Evolutionary conservation across 1,140 invertebrate genomes (phyloP), one percentile per base, ranked within the genome.

Genomic region (Drosophila guanche): DNA sequence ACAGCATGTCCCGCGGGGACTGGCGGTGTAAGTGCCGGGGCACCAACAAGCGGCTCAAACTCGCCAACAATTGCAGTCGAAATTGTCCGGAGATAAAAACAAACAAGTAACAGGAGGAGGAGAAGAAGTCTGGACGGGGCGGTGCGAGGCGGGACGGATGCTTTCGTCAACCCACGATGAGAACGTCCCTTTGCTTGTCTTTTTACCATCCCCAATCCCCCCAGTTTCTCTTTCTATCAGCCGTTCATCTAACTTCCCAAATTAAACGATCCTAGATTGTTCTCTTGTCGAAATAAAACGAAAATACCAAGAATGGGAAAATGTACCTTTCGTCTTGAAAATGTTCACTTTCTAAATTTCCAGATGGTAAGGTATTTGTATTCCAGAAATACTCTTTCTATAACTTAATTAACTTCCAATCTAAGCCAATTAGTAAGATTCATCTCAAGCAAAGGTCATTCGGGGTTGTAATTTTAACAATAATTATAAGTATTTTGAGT

Each of bases 61-160:
- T 74, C 60, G 54, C n/a, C 42, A 66, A 76, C 78, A 72, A 85
- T 76, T 80, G 72, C 59, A 68, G 62, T 56, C 55, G 57, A 73
- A 84, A 79, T 70, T 72, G 71, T 76, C 47, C 50, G 71, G 23
- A 84, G 74, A 78, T 67, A 83, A 65, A 73, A 74, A 52, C 46
- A 37, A 47, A 37, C 33, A 54, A 29, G 41, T 27, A 45, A 62
- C n/a, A 37, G 16, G 7, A 33, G 5, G 8, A 12, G 10, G 33
- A 12, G 10, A 1, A 12, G 10, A 1, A 4, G 33, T 10, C 33
- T 37, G 2, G 7, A 33, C 29, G 7, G 33, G 33, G 3, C 33
- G 33, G 33, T 20, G 22, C 27, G 22, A 25, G 22, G 43, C 29
- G 42, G 46, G 48, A 46, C 20, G 51, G 14, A 16, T 56, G 37